Evolutionary conservation across 2,113 vertebrate genomes (phyloP), one percentile per base, ranked within the genome.

Genomic region (Merops nubicus): DNA sequence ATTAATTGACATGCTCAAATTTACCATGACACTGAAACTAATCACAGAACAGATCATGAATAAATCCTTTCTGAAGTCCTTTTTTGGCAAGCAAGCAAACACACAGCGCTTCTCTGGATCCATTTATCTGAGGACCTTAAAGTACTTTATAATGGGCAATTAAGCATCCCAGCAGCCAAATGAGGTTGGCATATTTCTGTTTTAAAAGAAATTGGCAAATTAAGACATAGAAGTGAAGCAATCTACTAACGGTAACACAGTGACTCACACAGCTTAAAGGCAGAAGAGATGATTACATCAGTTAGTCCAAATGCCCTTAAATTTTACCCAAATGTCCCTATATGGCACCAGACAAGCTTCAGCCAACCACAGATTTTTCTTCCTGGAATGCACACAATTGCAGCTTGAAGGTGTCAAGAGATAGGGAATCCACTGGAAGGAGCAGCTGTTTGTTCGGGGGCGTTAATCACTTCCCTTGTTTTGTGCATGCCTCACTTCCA

Each of bases 201-300:
- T 90, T 94, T 40, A 84, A 92, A 94, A 76, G 77, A 73, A 86
- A 95, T 51, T 51, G 88, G 42, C 62, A 96, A 94, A 95, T 54
- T 62, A 83, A 91, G 92, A 60, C 57, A 26, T 2, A 74, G 67
- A 80, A 85, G 88, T 63, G 60, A 85, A 88, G 80, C 60, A 84
- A 77, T 64, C 81, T 83, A 73, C 89, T 67, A 74, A 89, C 1
- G 1, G 65, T 93, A 93, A 91, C 50, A 45, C 34, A 60, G 23
- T 88, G 91, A 95, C 56, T 96, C 87, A 94, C 28, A 33, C 25
- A 50, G 76, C 64, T 85, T 63, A 50, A 47, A 91, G 91, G 72
- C 85, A 94, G 68, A 86, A 78, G 34, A 93, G 63, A 68, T 1
- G 2, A 92, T 86, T 62, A 67, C 73, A 92, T 88, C 79, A 91